A percentile compares a stretch with the other conserved stretches of the same genome.
Conservation (phyloP, 2,888 invertebrate genomes). For the Diadegma fenestrale region DNA sequence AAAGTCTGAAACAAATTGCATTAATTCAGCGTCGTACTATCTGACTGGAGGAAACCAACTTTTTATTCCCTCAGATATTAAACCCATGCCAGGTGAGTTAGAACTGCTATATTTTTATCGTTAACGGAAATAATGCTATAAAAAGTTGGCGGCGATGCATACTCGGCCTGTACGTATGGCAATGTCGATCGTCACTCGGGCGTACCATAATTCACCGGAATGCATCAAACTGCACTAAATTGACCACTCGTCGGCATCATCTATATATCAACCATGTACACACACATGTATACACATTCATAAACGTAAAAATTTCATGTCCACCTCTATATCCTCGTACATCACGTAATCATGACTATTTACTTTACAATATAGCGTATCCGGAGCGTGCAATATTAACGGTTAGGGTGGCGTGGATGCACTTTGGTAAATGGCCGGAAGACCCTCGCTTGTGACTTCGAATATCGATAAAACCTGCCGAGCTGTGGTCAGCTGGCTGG, state of each 20-base stretch:
- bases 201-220: conserved; percentile 6
- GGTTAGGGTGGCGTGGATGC: conserved; percentile 34
- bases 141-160: background rate
- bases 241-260: background rate
- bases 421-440: conserved; percentile 56
- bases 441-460: conserved; percentile 44
- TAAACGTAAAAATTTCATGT: background rate
- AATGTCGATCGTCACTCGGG: background rate
- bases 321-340: background rate
- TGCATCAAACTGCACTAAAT: conserved; percentile 2
- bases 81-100: background rate
- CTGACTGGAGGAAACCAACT: background rate
- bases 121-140: conserved; percentile 13
- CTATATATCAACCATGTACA: conserved; percentile 3
- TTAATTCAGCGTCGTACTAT: conserved; percentile 4
- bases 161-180: background rate
- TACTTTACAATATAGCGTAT: conserved; percentile 48
- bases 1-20: background rate
- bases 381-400: conserved; percentile 51
- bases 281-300: conserved; percentile 23
- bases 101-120: background rate
- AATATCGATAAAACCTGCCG: conserved; percentile 58
- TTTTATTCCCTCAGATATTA: background rate
- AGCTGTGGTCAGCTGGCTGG: conserved; percentile 6
- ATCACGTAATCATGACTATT: conserved; percentile 31